Base-by-base conservation (phyloP, 2,797 vertebrate genomes). In the Takifugu rubripes region DNA sequence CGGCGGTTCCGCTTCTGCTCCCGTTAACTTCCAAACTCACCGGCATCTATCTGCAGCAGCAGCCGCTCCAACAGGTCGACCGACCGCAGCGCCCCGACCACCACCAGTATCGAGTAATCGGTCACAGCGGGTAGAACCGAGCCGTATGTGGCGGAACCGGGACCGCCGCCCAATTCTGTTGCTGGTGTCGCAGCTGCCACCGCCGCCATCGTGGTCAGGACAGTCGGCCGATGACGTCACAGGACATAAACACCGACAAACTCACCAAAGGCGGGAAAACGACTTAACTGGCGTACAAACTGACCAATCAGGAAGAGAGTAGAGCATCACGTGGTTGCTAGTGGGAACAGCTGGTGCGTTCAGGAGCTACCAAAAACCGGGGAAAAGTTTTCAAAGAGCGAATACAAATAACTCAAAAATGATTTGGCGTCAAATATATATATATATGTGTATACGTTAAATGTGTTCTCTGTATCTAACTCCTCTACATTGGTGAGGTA, bases 141-240 rank as follows among this genome's bases (percentile, higher is more conserved):
- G 0, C 59, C 31, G 17, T 59, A n/a, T 40, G 54, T 27, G n/a
- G 61, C 45, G 33, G 73, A 15, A 24, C 60, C 62, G 57, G 74
- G 54, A 64, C 61, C 78, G 49, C 74, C 73, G 71, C 82, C 79
- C 75, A 63, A 56, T 46, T 78, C 68, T 67, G 81, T 81, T 33
- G 31, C 31, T 33, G 31, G 7, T 33, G 31, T 33, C 9, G 74
- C 79, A 31, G 78, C 69, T 21, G 75, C 81, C 29, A 81, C 70
- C 49, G 76, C 79, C 15, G 85, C 73, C 87, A 89, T 90, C 82
- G 84, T 87, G 74, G 43, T 79, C 63, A 82, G 81, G 43, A 74
- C 75, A 54, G 64, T 74, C 72, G 68, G n/a, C 57, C 31, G n/a
- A 3, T 73, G 59, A 87, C 77, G 84, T 84, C 76, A 79, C 12